Evolutionary conservation across 2,888 invertebrate species (phyloP), one percentile per base, ranked within the genome.

Genomic region (Phymatocera aterrima): DNA sequence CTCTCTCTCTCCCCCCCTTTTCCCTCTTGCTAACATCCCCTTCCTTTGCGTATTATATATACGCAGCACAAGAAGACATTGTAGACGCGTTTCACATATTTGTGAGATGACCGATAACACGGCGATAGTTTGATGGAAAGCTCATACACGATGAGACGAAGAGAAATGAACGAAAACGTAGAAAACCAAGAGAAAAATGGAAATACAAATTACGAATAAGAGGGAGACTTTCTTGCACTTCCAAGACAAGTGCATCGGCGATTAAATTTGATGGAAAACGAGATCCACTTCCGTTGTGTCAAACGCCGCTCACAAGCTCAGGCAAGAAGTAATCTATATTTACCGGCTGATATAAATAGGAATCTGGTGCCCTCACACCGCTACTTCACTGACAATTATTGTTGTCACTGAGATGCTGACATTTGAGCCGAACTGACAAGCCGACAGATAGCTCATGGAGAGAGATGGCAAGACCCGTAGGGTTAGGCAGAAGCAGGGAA

Each of bases 311-410:
- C 61, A n/a, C 12, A 60, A 60, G 18, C 18, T 34, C 37, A 18
- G 15, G 61, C 8, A 24, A 1, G n/a, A n/a, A n/a, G 18, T 28
- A 18, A 51, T 72, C 34, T 72, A 51, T 72, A 72, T 54, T 72
- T 72, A 51, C n/a, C 4, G 34, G 31, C 21, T 21, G 6, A 28
- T 54, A 60, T 57, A 75, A 75, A 54, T 54, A 54, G 57, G 57
- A 37, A 75, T 75, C 54, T 75, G 37, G 57, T 75, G 28, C 24
- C 46, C 40, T 75, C 60, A 57, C 40, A 57, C 34, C 85, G 87
- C 86, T 87, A 85, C 87, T 85, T 88, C 85, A 84, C 86, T 87
- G 88, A 89, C 89, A 88, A 90, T 90, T 90, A 90, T 89, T 88
- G 88, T 89, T 88, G 89, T 88, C 88, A 86, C 84, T 83, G 82